A percentile compares a stretch with the other conserved stretches of the same genome.
These are phyloP conservation scores for Drosophila nebulosa DNA, from an alignment of 1,140 invertebrate species.

Conservation along the genomic window DNA sequence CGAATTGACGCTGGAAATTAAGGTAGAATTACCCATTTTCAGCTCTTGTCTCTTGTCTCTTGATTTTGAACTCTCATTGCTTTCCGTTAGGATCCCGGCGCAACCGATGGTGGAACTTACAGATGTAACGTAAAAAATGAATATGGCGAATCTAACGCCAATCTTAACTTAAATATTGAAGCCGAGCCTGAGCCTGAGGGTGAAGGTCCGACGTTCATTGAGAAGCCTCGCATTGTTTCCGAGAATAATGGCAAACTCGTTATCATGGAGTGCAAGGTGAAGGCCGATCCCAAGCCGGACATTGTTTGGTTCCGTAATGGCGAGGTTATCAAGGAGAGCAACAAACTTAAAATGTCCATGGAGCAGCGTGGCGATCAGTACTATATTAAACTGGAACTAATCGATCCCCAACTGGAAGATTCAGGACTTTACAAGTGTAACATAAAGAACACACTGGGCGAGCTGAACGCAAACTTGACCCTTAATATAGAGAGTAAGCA, in stretches of 20 bases:
- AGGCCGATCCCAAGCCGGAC: slow-evolving; percentile 95
- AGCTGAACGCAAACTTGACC: slow-evolving; percentile 97
- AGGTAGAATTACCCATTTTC: slow-evolving; percentile 82
- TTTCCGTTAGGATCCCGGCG: slow-evolving; percentile 91
- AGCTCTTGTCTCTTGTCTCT: neutral
- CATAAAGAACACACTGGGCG: slow-evolving; percentile 97
- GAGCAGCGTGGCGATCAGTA: slow-evolving; percentile 90
- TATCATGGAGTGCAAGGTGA: slow-evolving; percentile 98
- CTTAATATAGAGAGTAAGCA: slow-evolving; percentile 98
- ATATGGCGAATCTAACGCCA: slow-evolving; percentile 98
- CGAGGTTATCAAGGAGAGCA: slow-evolving; percentile 88
- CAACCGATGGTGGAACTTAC: slow-evolving; percentile 97
- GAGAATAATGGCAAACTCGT: slow-evolving; percentile 97
- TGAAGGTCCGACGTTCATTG: slow-evolving; percentile 97
- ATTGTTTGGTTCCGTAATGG: slow-evolving; percentile 96
- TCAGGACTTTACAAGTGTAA: slow-evolving; percentile 99
- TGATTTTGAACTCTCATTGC: no score
- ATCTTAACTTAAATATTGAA: slow-evolving; percentile 98
- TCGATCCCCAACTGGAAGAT: slow-evolving; percentile 96
- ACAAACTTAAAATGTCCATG: slow-evolving; percentile 89
- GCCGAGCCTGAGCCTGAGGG: slow-evolving; percentile 95
- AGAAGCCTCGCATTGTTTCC: slow-evolving; percentile 93
- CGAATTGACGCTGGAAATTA: slow-evolving; percentile 93
- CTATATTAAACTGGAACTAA: slow-evolving; percentile 94
- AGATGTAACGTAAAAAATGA: slow-evolving; percentile 98